A percentile compares a stretch with the other conserved stretches of the same genome.
These are phyloP conservation scores for Ictalurus punctatus DNA, from an alignment of 2,113 vertebrate species.

Conservation along the genomic window DNA sequence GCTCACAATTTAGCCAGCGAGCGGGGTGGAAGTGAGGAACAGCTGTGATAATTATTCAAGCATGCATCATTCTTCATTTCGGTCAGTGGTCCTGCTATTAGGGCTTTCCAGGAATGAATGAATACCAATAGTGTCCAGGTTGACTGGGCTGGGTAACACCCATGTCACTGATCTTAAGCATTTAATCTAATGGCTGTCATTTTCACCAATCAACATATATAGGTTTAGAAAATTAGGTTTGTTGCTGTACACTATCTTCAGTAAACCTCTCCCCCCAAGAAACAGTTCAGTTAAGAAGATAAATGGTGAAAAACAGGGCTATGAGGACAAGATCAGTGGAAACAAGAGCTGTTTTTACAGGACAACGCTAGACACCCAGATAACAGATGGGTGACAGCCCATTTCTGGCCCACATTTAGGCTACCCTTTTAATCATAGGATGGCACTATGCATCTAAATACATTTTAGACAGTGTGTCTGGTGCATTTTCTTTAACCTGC, in stretches of 20 bases:
- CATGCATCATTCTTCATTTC: background rate
- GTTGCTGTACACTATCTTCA: background rate
- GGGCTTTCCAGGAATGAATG: background rate
- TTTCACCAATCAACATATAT: background rate
- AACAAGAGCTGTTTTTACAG: background rate
- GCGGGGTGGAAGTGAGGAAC: slow-evolving; percentile 7
- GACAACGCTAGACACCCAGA: background rate
- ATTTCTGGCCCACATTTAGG: background rate
- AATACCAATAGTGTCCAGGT: background rate
- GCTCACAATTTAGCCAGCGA: background rate
- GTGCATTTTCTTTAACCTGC: background rate
- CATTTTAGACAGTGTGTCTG: background rate
- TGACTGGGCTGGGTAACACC: background rate
- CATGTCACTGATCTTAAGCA: background rate
- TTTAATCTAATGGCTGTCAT: background rate
- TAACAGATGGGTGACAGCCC: background rate
- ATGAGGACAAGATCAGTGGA: background rate
- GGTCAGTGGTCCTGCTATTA: background rate
- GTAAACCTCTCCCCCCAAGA: background rate
- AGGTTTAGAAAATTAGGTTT: background rate
- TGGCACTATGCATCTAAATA: too few relatives aligned
- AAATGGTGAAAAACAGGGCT: background rate
- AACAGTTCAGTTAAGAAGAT: background rate
- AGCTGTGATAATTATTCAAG: slow-evolving; percentile 24
- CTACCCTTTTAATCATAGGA: background rate